These are phyloP conservation scores for Mesoligia furuncula DNA, from an alignment of 2,888 invertebrate genomes.

Conservation along the genomic window DNA sequence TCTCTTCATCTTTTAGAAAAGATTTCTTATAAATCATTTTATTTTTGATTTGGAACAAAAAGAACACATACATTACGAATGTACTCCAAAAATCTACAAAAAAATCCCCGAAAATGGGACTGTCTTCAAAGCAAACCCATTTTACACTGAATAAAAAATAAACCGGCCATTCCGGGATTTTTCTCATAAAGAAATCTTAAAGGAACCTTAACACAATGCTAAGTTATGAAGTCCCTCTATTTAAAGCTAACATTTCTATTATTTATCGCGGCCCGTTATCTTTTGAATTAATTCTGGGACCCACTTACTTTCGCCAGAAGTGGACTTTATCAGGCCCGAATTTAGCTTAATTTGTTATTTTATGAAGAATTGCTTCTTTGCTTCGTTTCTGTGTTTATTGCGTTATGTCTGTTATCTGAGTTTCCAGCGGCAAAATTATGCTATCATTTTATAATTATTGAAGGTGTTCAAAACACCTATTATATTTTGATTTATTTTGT, in stretches of 20 bases:
- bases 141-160: constrained; percentile 67
- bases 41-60: background rate
- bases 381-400: constrained; percentile 32
- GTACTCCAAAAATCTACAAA: background rate
- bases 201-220: constrained; percentile 60
- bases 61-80: constrained; percentile 18
- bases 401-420: constrained; percentile 34
- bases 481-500: constrained; percentile 17
- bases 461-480: constrained; percentile 2
- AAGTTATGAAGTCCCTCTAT: constrained; percentile 66
- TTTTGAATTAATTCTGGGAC: constrained; percentile 78
- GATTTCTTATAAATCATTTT: too few species aligned
- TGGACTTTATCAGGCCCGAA: constrained; percentile 75
- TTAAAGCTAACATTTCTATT: constrained; percentile 69
- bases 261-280: constrained; percentile 77
- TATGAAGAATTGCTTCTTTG: constrained; percentile 56
- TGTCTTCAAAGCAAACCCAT: constrained; percentile 56
- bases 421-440: constrained; percentile 19
- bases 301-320: constrained; percentile 72
- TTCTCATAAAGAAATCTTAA: constrained; percentile 59
- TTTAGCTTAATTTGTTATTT: constrained; percentile 73
- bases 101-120: constrained; percentile 25
- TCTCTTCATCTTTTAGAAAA: background rate
- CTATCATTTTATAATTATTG: constrained; percentile 8
- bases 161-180: constrained; percentile 51